Evolutionary conservation across 2,888 invertebrate genomes (phyloP), one percentile per base, ranked within the genome.

Genomic region (Pristionchus mayeri): DNA sequence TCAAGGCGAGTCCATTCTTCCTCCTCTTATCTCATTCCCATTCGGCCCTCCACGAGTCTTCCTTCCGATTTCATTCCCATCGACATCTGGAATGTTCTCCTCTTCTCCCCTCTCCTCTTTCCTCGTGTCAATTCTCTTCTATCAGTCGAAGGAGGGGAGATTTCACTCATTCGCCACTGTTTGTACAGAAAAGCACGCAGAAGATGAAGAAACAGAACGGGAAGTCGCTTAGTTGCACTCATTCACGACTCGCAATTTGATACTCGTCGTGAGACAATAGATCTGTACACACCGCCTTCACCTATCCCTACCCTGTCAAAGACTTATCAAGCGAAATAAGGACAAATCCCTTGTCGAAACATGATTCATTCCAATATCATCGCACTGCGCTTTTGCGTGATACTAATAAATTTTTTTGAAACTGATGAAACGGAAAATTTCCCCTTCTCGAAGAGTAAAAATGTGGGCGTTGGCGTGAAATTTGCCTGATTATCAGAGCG

Each of bases 81-180:
- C 80, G 54, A 54, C 80, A 80, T 80, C 80, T 80, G 80, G 80
- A 80, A 80, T 52, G 80, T 80, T 57, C 57, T 57, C 24, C 52
- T 44, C 76, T 78, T 78, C 34, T 34, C 11, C 75, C 27, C 30
- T 76, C 40, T 11, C 76, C 18, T 76, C 76, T 76, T 50, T 27
- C 50, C 76, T 48, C 76, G 48, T 76, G 76, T 76, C 76, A 76
- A 48, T 48, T 76, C 50, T 48, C 76, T 80, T 50, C 76, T 78
- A 78, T 78, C 76, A 78, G 76, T 78, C 71, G 71, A 71, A 71
- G 71, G 71, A 71, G 71, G 71, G 24, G 71, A 71, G 71, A 71
- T 71, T 71, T 71, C 71, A 71, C 71, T 71, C 71, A 71, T 71
- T 71, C 54, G 54, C 54, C 71, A 71, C 71, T 71, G 71, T 71